Evolutionary conservation across 2,113 vertebrate species (phyloP).

Genomic region (Saguinus midas): DNA sequence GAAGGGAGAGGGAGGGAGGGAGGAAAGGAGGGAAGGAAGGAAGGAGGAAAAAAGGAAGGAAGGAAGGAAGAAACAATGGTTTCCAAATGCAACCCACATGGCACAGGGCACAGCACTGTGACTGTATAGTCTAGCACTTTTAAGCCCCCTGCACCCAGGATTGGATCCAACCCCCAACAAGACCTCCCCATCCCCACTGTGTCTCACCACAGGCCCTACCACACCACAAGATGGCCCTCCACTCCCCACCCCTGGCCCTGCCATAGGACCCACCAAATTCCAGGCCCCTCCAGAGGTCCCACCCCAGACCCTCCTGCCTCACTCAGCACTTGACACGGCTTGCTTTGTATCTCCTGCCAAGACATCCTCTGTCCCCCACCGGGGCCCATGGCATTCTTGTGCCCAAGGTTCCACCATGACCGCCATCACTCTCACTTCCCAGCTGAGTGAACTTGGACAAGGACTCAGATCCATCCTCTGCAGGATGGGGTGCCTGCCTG

Average conservation of each 20-base stretch:
- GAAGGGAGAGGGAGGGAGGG: no score
- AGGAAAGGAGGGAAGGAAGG: no score
- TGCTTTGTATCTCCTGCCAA: no score
- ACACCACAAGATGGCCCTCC: neutral
- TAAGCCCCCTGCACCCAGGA: neutral
- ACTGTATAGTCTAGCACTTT: neutral
- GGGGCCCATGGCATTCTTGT: neutral
- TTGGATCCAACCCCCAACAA: no score
- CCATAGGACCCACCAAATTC: no score
- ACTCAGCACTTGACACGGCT: neutral
- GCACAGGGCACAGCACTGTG: neutral
- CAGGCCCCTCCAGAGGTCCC: neutral
- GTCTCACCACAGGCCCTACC: neutral
- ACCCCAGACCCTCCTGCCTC: neutral
- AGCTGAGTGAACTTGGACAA: neutral
- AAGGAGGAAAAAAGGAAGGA: no score
- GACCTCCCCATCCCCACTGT: no score
- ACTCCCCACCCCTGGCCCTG: neutral
- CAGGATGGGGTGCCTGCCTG: neutral
- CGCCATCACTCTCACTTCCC: neutral
- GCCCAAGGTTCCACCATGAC: neutral
- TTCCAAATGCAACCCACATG: neutral
- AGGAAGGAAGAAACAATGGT: neutral
- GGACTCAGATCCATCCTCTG: neutral
- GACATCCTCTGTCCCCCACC: no score